Evolutionary conservation across 2,797 vertebrate genomes (phyloP).

Genomic region (Sciurus vulgaris): DNA sequence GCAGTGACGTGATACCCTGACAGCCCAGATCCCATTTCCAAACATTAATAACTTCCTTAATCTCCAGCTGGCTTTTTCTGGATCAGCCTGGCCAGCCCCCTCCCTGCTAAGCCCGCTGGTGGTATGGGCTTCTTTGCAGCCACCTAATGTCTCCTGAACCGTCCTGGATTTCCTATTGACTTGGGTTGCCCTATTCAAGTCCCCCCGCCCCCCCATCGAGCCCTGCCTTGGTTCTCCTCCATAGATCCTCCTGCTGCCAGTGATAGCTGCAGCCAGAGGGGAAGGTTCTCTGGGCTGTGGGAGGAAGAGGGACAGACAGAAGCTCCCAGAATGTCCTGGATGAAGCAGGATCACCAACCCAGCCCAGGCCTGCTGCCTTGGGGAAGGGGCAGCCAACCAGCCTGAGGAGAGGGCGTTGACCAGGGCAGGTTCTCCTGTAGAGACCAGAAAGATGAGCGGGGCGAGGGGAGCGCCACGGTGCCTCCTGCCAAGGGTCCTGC

Average conservation of each 20-base stretch:
- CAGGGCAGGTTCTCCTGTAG: neutral
- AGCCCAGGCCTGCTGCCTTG: neutral
- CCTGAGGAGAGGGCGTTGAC: neutral
- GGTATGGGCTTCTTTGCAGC: neutral
- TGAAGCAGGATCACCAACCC: neutral
- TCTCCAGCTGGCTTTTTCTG: slow-evolving; percentile 73
- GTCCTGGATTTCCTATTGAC: neutral
- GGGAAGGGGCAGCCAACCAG: neutral
- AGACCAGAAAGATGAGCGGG: neutral
- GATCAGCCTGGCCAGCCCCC: slow-evolving; percentile 42
- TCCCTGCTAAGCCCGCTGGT: neutral
- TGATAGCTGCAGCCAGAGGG: neutral
- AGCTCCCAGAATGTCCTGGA: neutral
- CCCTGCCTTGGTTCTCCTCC: neutral
- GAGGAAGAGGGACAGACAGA: neutral
- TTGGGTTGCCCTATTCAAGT: neutral
- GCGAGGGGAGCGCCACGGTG: neutral
- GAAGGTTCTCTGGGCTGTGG: neutral
- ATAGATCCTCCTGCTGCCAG: too few relatives aligned
- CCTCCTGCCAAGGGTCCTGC: neutral
- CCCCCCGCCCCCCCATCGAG: neutral
- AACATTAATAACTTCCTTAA: slow-evolving; percentile 82
- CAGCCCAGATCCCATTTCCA: slow-evolving; percentile 78
- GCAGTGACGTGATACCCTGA: slow-evolving; percentile 17
- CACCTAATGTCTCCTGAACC: neutral